Percentiles rank a stretch among this genome's conserved stretches.
Evolutionary conservation across 1,140 invertebrate genomes (phyloP).

Genomic region (Aradophagus sp.): DNA sequence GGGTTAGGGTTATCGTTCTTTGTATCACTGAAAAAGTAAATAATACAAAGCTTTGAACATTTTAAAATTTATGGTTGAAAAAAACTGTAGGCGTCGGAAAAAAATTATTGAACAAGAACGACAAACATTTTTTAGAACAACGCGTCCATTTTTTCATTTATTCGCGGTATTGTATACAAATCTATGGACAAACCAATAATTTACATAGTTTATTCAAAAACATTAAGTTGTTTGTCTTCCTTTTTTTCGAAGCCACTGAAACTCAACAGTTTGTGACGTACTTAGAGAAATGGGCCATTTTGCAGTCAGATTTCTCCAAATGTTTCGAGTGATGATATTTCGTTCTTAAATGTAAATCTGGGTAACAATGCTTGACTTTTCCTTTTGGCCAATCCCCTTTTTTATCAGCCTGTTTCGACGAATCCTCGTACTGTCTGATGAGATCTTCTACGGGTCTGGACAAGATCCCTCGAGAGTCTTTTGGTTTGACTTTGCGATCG

Average conservation of each 20-base stretch:
- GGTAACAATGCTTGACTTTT: slow-evolving; percentile 7
- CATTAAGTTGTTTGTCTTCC: no score
- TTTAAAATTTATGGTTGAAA: no score
- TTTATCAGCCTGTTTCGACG: slow-evolving; percentile 16
- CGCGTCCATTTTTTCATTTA: no score
- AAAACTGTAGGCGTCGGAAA: no score
- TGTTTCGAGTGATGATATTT: slow-evolving; percentile 29
- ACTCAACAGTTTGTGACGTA: slow-evolving; percentile 16
- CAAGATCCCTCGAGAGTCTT: slow-evolving; percentile 24
- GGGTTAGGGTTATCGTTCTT: no score
- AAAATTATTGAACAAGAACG: no score
- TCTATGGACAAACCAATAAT: no score
- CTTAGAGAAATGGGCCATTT: slow-evolving; percentile 51
- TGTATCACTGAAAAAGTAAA: no score
- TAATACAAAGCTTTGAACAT: no score
- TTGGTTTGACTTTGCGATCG: slow-evolving; percentile 19
- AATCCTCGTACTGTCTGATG: slow-evolving; percentile 24
- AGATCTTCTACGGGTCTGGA: slow-evolving; percentile 19
- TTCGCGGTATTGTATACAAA: no score
- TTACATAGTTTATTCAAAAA: no score
- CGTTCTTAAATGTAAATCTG: slow-evolving; percentile 14
- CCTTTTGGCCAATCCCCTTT: slow-evolving; percentile 4
- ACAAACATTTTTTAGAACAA: no score
- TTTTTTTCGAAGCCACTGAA: not conserved
- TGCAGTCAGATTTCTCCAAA: slow-evolving; percentile 11